Evolutionary conservation across 2,113 vertebrate genomes (phyloP).

Genomic region (Crocuta crocuta): DNA sequence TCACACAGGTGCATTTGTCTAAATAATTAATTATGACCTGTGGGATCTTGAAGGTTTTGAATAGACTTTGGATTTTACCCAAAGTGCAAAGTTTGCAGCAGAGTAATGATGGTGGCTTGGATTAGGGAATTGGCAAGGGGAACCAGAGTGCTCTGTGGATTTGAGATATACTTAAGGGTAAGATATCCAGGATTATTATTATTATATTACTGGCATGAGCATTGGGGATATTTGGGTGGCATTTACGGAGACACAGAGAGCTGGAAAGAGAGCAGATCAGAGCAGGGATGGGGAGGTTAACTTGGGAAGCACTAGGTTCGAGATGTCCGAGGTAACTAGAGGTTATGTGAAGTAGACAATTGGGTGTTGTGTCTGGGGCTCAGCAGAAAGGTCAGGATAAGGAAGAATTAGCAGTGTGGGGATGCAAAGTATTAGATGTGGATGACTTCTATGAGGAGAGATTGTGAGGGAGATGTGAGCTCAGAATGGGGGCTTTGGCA

Average conservation of each 20-base stretch:
- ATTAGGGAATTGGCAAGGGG: constrained; percentile 9
- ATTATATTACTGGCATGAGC: constrained; percentile 51
- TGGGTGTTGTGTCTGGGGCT: background rate
- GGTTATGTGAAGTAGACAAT: constrained; percentile 43
- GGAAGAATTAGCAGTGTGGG: too few relatives aligned
- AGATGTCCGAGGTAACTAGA: background rate
- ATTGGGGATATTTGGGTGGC: constrained; percentile 18
- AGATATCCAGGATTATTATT: background rate
- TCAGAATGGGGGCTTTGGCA: background rate
- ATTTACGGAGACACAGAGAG: background rate
- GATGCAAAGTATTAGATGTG: too few relatives aligned
- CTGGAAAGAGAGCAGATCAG: constrained; percentile 44
- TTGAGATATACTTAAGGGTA: background rate
- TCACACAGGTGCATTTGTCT: background rate
- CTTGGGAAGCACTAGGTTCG: constrained; percentile 38
- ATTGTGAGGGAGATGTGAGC: background rate
- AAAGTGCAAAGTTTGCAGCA: background rate
- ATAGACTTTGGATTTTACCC: constrained; percentile 11
- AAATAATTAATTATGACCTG: background rate
- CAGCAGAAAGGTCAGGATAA: background rate
- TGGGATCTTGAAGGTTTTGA: background rate
- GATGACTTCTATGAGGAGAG: background rate
- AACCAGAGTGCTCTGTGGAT: background rate
- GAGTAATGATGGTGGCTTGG: background rate
- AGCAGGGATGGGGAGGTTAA: background rate